Conservation (phyloP, 1,140 invertebrate species). For the Coptotermes formosanus region DNA sequence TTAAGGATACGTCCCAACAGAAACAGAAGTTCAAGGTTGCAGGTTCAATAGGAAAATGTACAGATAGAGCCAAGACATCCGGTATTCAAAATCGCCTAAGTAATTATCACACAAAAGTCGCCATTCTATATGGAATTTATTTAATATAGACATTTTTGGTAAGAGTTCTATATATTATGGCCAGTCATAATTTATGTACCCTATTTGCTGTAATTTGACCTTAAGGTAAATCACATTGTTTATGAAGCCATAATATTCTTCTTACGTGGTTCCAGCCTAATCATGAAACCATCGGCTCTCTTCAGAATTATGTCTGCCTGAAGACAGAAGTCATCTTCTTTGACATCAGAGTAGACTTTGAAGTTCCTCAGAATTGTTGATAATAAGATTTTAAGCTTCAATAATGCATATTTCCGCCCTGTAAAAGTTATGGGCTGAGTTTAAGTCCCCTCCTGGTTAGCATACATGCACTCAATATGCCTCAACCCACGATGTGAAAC, state of each 20-base stretch:
- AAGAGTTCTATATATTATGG: background rate
- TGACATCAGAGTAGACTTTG: slow-evolving; percentile 63
- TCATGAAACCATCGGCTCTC: slow-evolving; percentile 72
- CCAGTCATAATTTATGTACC: background rate
- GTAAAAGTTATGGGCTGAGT: slow-evolving; percentile 25
- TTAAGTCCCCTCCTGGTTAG: too few relatives aligned
- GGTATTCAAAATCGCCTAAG: background rate
- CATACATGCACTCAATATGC: too few relatives aligned
- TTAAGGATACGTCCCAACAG: too few relatives aligned
- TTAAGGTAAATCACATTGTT: background rate
- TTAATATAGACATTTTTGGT: background rate
- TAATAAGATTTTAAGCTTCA: slow-evolving; percentile 84
- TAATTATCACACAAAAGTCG: background rate
- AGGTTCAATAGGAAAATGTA: background rate
- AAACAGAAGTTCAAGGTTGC: too few relatives aligned
- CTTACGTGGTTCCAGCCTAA: slow-evolving; percentile 66
- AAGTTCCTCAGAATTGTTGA: slow-evolving; percentile 84
- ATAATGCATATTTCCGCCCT: slow-evolving; percentile 85
- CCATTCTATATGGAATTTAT: background rate
- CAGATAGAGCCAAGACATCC: background rate
- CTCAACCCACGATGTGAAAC: too few relatives aligned
- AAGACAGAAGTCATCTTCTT: slow-evolving; percentile 68
- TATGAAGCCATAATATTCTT: background rate
- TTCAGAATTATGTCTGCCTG: slow-evolving; percentile 82
- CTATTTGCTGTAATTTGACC: background rate